Evolutionary conservation across 2,888 invertebrate genomes (phyloP), one percentile per base, ranked within the genome.

Genomic region (Lithophane socia): DNA sequence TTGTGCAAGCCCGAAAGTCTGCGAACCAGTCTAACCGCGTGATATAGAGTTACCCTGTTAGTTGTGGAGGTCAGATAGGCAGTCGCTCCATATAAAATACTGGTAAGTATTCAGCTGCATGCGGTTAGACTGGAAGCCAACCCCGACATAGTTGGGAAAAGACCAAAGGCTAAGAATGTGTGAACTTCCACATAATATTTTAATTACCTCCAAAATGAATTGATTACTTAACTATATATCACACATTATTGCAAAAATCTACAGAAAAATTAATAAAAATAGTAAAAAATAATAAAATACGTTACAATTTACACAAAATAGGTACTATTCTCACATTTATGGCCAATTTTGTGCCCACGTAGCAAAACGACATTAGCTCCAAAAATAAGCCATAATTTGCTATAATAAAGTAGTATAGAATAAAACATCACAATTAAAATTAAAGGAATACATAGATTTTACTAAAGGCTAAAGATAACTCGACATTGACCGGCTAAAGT

Each of bases 401-500:
- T 67, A 67, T 29, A 29, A 9, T 37, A 78, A 54, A 2, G 5
- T 42, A 47, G 37, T 10, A 47, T 37, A 24, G 12, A 37, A 16
- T 52, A 13, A 37, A 76, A 52, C 2, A 49, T 37, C 60, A 67
- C 42, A 63, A 29, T 60, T 79, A 80, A 63, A 75, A 80, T 54
- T 80, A 84, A 63, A 79, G 70, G 70, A 84, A 82, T 84, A 82
- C 70, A 84, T 47, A 58, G 24, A 56, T 60, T 73, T 78, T 24
- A 68, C 47, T 79, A 75, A 80, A 60, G 5, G 60, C 61, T 79
- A 67, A 66, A 58, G n/a, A n/a, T 56, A 78, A 7, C 47, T 42
- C 21, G n/a, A 52, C 67, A 58, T 44, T 60, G 47, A 44, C 58
- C 2, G 52, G 64, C 0, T 47, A 3, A 44, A 29, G 54, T 61